Evolutionary conservation across 2,888 invertebrate species (phyloP), one percentile per base, ranked within the genome.

Genomic region (Synanthedon andrenaeformis): DNA sequence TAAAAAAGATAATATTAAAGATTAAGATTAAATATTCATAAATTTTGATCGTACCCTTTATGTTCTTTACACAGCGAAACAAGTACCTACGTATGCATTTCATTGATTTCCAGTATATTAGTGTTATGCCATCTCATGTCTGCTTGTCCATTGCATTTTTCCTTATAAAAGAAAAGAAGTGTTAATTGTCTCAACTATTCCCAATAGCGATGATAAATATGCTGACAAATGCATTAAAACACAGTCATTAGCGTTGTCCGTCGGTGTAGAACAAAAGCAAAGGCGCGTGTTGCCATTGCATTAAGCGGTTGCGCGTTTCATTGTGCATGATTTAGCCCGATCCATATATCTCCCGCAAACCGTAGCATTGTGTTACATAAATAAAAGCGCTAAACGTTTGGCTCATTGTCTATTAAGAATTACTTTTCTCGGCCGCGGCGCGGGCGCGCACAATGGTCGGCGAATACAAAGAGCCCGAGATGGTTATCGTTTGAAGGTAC

Each of bases 361-460:
- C 72, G 66, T 66, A 69, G 74, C 74, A 79, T 78, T 79, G 79
- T 80, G 70, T 75, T 79, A 80, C 79, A 82, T 82, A 83, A 82
- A 84, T 84, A 84, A 83, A 82, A 79, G 72, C 76, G 77, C 75
- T 84, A 84, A 85, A 82, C 81, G 73, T 75, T 70, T 65, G 61
- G 63, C 74, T 82, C 76, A 85, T 86, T 85, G 86, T 86, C 85
- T 86, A 85, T 80, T 86, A 82, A 79, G 82, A 83, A 82, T 83
- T 79, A 82, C 77, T 85, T 85, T 82, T 81, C 79, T 82, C 79
- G 70, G 72, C 72, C 66, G 69, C 69, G 63, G 67, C 70, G 19
- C 35, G 35, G 45, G 35, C 28, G 42, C 50, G 59, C 70, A 84
- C 85, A 86, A 86, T 84, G 79, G 76, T 73, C 82, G 85, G 85